A percentile compares a stretch with the other conserved stretches of the same genome.
Evolutionary conservation across 2,888 invertebrate genomes (phyloP).

Genomic region (Eupithecia vulgata): DNA sequence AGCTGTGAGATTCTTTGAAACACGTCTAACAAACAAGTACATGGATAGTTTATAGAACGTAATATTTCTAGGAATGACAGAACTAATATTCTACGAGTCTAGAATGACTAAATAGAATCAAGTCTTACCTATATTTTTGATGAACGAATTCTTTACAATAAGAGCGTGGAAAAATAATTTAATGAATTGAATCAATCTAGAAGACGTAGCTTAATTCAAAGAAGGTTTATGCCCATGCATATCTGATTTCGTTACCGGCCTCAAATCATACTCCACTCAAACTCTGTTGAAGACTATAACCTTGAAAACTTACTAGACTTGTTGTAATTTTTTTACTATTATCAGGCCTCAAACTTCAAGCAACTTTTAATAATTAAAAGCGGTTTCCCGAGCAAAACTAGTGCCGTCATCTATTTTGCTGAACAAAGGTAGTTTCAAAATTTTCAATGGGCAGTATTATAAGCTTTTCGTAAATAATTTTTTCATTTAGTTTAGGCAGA

Average conservation of each 20-base stretch:
- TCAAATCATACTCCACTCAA: not conserved
- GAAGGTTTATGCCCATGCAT: not conserved
- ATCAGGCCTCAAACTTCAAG: not conserved
- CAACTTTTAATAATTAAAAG: not conserved
- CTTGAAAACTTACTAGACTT: not conserved
- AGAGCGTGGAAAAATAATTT: not conserved
- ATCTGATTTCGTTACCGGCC: not conserved
- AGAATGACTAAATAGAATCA: not conserved
- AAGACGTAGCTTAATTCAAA: no score
- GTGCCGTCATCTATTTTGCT: no score
- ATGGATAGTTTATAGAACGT: not conserved
- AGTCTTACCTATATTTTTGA: not conserved
- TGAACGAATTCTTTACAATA: not conserved
- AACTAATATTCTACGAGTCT: not conserved
- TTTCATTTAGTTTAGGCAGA: no score
- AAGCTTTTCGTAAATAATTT: no score
- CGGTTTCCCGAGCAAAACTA: no score
- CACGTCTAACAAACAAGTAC: not conserved
- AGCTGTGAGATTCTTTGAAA: slow-evolving; percentile 48
- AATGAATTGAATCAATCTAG: not conserved
- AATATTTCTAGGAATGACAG: slow-evolving; percentile 7
- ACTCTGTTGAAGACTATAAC: not conserved
- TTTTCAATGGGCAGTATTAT: no score
- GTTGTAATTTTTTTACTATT: not conserved
- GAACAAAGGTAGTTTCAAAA: no score